Percentiles rank a stretch among this genome's conserved stretches.
These are phyloP conservation scores for Adineta ricciae DNA, from an alignment of 2,888 invertebrate species.

Conservation along the genomic window DNA sequence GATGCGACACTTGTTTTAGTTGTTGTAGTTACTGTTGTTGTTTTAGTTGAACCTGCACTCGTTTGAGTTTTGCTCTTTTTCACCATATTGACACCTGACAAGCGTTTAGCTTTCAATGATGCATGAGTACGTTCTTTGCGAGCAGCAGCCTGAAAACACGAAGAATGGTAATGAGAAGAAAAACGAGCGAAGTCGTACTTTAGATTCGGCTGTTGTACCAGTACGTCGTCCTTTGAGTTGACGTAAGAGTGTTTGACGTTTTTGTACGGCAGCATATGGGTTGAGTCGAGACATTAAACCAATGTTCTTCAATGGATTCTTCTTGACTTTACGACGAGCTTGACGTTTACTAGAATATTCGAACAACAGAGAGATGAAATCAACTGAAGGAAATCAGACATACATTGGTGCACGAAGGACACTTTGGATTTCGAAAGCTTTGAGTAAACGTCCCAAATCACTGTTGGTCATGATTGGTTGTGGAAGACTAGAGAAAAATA, in stretches of 20 bases:
- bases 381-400: constrained; percentile 31
- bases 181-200: background rate
- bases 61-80: background rate
- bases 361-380: background rate
- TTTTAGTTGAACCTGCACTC: background rate
- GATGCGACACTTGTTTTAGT: background rate
- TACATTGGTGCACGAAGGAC: constrained; percentile 60
- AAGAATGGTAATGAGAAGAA: too few species aligned
- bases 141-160: background rate
- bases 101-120: background rate
- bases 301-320: constrained; percentile 83
- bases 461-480: constrained; percentile 95
- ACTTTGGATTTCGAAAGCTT: constrained; percentile 86
- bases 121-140: background rate
- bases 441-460: constrained; percentile 78
- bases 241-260: constrained; percentile 54
- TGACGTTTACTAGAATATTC: constrained; percentile 61
- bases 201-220: background rate
- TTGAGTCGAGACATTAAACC: constrained; percentile 79
- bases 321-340: constrained; percentile 69
- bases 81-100: background rate
- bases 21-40: background rate
- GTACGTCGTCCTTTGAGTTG: constrained; percentile 6
- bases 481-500: constrained; percentile 58
- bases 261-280: constrained; percentile 81